These are phyloP conservation scores for Actenoides lindsayi DNA, from an alignment of 2,113 vertebrate species.

Conservation along the genomic window DNA sequence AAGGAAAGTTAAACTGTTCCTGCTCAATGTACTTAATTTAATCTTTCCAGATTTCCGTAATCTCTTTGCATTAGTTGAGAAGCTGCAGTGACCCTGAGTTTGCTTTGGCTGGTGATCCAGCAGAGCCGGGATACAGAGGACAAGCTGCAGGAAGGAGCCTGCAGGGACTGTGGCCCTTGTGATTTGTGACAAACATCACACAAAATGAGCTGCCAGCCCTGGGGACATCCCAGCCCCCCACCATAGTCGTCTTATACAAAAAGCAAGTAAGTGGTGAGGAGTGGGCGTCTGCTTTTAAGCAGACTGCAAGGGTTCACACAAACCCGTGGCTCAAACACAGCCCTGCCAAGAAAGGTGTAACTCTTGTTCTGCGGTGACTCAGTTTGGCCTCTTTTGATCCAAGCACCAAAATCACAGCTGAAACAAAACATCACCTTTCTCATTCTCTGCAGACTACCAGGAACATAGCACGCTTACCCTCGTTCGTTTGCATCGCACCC, in stretches of 20 bases:
- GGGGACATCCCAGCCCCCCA: background rate
- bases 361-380: background rate
- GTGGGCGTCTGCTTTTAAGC: fast-evolving
- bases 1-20: background rate
- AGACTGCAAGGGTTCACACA: fast-evolving
- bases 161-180: fast-evolving
- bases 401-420: background rate
- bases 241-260: fast-evolving
- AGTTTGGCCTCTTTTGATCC: background rate
- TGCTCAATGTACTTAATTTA: background rate
- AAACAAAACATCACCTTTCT: background rate
- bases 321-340: background rate
- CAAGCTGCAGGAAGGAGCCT: background rate
- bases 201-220: background rate
- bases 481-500: background rate
- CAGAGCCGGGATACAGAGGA: background rate
- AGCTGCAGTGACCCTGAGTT: background rate
- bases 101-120: background rate
- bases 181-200: background rate
- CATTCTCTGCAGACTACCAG: background rate
- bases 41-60: background rate
- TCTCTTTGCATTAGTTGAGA: background rate
- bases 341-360: background rate
- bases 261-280: background rate
- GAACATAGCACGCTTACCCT: background rate